Conservation (phyloP, 2,797 vertebrate species). For the Clarias pachynema region DNA sequence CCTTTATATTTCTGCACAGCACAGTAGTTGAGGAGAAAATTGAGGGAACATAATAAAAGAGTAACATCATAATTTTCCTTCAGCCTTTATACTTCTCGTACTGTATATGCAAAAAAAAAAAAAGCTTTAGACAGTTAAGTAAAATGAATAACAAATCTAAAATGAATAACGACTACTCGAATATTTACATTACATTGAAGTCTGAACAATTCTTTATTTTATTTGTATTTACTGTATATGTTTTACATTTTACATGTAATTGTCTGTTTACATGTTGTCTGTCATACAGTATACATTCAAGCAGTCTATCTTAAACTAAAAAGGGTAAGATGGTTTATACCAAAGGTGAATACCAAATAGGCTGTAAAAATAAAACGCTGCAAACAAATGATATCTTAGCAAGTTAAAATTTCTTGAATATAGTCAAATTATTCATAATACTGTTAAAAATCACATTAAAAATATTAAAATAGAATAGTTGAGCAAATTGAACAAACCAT, state of each 20-base stretch:
- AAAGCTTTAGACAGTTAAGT: background rate
- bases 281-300: no score
- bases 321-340: no score
- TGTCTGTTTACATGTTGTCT: no score
- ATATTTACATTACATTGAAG: no score
- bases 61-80: background rate
- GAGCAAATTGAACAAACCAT: background rate
- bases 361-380: no score
- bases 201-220: no score
- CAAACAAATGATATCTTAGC: no score
- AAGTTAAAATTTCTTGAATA: background rate
- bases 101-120: background rate
- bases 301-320: no score
- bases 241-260: no score
- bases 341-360: no score
- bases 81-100: background rate
- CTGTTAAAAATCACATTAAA: background rate
- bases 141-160: background rate
- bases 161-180: background rate
- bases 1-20: slow-evolving; percentile 38
- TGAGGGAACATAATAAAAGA: slow-evolving; percentile 16
- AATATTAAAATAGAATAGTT: background rate
- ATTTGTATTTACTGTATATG: no score
- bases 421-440: background rate
- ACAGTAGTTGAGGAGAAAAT: slow-evolving; percentile 14